Conservation (phyloP, 2,797 vertebrate species). For the Chromis chromis region DNA sequence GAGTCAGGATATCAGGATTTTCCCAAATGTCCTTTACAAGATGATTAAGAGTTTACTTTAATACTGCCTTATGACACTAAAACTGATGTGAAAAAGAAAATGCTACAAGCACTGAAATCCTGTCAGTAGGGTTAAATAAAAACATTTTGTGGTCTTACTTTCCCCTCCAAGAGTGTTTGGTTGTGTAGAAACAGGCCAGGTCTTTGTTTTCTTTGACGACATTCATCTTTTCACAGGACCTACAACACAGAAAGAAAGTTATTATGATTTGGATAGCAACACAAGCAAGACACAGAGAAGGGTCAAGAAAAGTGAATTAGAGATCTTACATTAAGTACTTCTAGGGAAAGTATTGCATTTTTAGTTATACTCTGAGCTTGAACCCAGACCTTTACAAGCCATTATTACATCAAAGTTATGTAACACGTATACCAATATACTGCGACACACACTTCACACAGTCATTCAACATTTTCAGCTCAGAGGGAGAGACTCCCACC, state of each 20-base stretch:
- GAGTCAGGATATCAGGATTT: constrained; percentile 62
- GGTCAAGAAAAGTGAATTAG: neutral
- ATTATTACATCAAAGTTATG: constrained; percentile 37
- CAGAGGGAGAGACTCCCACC: constrained; percentile 40
- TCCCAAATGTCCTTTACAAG: constrained; percentile 16
- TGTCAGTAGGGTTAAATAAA: constrained; percentile 1
- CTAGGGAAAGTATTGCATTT: neutral
- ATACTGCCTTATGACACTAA: neutral
- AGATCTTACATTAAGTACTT: neutral
- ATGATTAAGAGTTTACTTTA: constrained; percentile 4
- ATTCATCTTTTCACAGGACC: constrained; percentile 96
- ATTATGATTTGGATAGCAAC: constrained; percentile 2
- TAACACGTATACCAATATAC: constrained; percentile 37
- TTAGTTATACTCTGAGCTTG: neutral
- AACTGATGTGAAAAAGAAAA: neutral
- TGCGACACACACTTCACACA: constrained; percentile 69
- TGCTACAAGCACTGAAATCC: constrained; percentile 10
- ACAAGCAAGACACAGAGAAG: neutral
- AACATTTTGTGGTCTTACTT: constrained; percentile 88
- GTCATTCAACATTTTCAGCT: constrained; percentile 68
- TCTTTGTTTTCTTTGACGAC: constrained; percentile 98
- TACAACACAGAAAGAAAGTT: constrained; percentile 79
- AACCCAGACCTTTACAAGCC: constrained; percentile 8
- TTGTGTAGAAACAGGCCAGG: constrained; percentile 99
- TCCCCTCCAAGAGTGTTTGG: constrained; percentile 99